Percentiles rank a stretch among this genome's conserved stretches.
phyloP scores from a whole-genome alignment of 2,113 vertebrate species.

The Mystacornis crossleyi region DNA sequence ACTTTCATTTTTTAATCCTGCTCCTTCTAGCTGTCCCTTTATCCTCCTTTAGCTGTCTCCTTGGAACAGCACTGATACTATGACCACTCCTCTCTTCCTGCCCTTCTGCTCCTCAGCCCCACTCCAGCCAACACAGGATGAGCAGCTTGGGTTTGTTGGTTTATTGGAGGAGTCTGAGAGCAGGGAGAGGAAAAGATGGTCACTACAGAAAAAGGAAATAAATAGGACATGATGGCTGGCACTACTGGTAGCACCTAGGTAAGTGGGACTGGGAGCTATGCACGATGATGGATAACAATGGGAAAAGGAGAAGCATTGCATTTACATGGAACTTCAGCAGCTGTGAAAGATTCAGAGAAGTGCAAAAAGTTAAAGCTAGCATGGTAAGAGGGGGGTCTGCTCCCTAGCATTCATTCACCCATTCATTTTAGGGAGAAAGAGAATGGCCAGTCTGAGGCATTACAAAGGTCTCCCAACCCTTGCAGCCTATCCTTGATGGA shows the following conservation, averaged over 20 bases:
- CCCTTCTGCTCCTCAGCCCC: neutral
- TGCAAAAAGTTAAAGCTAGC: neutral
- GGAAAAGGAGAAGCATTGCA: neutral
- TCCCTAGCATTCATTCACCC: neutral
- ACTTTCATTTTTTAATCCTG: neutral
- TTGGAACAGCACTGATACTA: neutral
- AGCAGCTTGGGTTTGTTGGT: neutral
- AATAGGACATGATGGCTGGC: neutral
- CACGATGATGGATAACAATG: neutral
- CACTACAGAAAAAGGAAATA: neutral
- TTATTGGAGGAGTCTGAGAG: neutral
- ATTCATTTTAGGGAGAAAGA: neutral
- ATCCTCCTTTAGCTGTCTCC: neutral
- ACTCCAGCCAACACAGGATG: fast-evolving
- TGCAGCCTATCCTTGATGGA: neutral
- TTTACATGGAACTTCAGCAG: neutral
- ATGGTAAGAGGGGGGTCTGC: neutral
- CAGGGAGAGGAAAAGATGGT: neutral
- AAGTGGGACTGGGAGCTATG: neutral
- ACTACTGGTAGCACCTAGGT: neutral
- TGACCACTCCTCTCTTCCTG: neutral
- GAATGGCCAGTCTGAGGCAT: neutral
- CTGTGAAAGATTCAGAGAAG: neutral
- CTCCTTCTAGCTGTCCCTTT: neutral
- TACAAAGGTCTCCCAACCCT: neutral